These are phyloP conservation scores for Notiomystis cincta DNA, from an alignment of 2,113 vertebrate genomes.

Conservation along the genomic window DNA sequence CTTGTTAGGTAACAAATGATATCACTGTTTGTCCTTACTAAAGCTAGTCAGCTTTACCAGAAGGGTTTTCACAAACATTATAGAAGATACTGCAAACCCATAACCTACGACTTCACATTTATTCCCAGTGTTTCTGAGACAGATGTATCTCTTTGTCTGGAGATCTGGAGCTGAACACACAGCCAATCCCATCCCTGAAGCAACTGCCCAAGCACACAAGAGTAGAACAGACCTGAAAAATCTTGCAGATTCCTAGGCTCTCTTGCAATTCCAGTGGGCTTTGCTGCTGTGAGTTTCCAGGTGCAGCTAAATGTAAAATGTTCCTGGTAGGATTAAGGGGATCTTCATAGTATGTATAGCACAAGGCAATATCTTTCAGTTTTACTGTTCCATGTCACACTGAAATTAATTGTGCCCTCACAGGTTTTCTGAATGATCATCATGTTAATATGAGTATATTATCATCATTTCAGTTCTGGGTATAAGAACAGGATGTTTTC, in stretches of 20 bases:
- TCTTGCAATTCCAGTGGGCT: background rate
- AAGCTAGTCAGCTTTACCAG: background rate
- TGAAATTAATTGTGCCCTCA: background rate
- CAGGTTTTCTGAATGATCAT: background rate
- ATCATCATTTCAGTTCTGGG: background rate
- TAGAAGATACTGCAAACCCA: background rate
- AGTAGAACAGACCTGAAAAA: background rate
- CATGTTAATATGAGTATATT: background rate
- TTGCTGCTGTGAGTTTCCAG: background rate
- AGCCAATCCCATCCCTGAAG: background rate
- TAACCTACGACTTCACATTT: background rate
- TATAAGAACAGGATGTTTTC: background rate
- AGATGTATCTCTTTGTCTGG: background rate
- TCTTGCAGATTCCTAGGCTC: background rate
- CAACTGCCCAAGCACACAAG: background rate
- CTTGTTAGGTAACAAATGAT: background rate
- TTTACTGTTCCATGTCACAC: background rate
- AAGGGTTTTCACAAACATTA: background rate
- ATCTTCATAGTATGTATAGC: background rate
- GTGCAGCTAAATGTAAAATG: background rate
- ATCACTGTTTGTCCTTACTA: background rate
- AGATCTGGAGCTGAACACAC: background rate
- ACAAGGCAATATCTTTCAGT: background rate
- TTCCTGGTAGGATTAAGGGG: background rate
- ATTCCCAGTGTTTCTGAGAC: background rate